These are phyloP conservation scores for Petrophora chlorosata DNA, from an alignment of 2,888 invertebrate species.

Conservation along the genomic window DNA sequence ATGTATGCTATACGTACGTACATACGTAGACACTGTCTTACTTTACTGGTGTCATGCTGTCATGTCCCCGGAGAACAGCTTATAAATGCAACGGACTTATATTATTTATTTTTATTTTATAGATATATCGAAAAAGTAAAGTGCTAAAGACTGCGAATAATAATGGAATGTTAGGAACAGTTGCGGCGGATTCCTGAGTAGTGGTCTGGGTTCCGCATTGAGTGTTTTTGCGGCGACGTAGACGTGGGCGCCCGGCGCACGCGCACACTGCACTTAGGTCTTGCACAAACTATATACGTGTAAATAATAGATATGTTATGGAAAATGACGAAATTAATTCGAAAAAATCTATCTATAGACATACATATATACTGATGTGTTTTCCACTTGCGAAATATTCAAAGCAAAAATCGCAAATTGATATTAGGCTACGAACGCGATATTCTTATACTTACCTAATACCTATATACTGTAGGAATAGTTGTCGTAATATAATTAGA, in stretches of 20 bases:
- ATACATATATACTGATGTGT: no score
- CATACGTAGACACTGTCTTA: constrained; percentile 56
- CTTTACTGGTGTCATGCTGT: constrained; percentile 64
- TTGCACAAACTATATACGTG: constrained; percentile 16
- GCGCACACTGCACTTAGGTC: constrained; percentile 33
- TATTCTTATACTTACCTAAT: no score
- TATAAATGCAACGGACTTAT: constrained; percentile 55
- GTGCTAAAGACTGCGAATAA: constrained; percentile 51
- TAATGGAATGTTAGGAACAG: constrained; percentile 64
- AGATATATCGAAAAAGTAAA: constrained; percentile 42
- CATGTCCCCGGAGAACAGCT: constrained; percentile 53
- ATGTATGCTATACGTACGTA: constrained; percentile 62
- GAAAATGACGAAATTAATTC: no score
- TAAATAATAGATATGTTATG: no score
- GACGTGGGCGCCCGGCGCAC: constrained; percentile 42
- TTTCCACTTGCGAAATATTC: no score
- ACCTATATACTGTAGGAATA: no score
- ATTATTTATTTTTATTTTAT: constrained; percentile 22
- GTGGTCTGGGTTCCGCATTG: constrained; percentile 68
- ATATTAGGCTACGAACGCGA: no score
- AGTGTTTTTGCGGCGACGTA: constrained; percentile 61
- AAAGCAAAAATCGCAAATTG: no score
- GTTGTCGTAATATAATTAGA: no score
- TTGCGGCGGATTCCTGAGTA: constrained; percentile 62
- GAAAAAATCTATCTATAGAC: no score